Evolutionary conservation across 2,797 vertebrate genomes (phyloP), one percentile per base, ranked within the genome.

Genomic region (Crotalus adamanteus): DNA sequence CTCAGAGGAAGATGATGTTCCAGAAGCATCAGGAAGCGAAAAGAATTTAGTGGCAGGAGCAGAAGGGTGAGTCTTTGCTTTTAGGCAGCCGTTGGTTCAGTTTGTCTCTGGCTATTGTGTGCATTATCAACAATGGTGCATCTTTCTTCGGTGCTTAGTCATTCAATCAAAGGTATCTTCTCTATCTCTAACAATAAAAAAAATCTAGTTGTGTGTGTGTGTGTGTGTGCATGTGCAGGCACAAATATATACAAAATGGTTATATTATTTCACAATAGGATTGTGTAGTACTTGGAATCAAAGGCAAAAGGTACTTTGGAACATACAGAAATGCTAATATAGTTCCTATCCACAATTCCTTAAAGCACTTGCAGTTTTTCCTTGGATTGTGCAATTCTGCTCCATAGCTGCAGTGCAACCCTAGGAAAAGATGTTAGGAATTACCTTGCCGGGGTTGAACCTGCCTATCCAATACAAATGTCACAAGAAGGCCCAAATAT

Each of bases 1-100:
- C 16, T 99, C 99, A 0, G 99, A 99, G 31, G 99, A 99, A 93
- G 99, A 99, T 0, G 98, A 99, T 90, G 97, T 98, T 37, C 97
- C 98, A 0, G 99, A 99, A 92, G 69, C 98, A 92, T 96, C 98
- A 2, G 94, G 97, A 1, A 97, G 97, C 88, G 99, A 99, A 94
- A 98, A 99, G 96, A 97, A 97, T n/a, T 86, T 98, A 93, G 95
- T 97, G 0, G 93, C 97, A 2, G 99, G 98, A 94, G 96, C 98
- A 1, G 99, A 99, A 94, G 98, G 99, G 99, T 99, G 96, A 98
- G 98, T 91, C 7, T 42, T 31, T 88, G 59, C 65, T 3, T 92
- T 87, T 22, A 61, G 63, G 28, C 13, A 11, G 20, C 26, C 37
- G 0, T 61, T 92, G 26, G 13, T 86, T 90, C 14, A 56, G 31